Percentiles rank a stretch among this genome's conserved stretches.
phyloP scores from a whole-genome alignment of 30 jellyfish, hydroid and myxozoan genomes.

The Rhopilema esculentum region DNA sequence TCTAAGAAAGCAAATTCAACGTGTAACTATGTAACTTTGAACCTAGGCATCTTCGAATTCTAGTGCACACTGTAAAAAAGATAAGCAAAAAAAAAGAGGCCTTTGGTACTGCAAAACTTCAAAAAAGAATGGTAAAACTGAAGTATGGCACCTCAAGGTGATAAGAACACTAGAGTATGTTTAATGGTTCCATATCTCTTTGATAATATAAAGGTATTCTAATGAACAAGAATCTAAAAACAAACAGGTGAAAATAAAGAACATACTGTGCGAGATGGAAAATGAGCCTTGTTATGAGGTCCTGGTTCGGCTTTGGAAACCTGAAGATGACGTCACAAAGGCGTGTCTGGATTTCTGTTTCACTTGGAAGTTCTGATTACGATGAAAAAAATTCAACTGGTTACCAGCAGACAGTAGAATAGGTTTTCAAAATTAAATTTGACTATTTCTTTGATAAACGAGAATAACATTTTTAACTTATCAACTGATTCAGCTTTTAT shows the following conservation, averaged over 20 bases:
- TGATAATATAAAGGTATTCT: too few relatives aligned
- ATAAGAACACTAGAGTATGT: too few relatives aligned
- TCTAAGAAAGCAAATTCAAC: slow-evolving; percentile 45
- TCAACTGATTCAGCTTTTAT: too few relatives aligned
- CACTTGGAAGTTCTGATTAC: slow-evolving; percentile 71
- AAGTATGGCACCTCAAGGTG: background rate
- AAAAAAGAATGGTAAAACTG: background rate
- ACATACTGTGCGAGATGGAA: slow-evolving; percentile 89
- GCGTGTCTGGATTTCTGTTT: slow-evolving; percentile 78
- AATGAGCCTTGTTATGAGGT: slow-evolving; percentile 69
- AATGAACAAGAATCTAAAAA: too few relatives aligned
- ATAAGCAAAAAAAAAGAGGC: background rate
- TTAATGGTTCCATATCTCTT: too few relatives aligned
- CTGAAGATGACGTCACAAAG: slow-evolving; percentile 80
- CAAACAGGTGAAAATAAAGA: too few relatives aligned
- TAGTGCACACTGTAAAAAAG: background rate
- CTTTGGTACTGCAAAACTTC: too few relatives aligned
- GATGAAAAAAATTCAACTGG: background rate
- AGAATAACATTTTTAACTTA: too few relatives aligned
- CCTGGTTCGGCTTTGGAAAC: slow-evolving; percentile 85
- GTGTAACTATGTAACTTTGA: too few relatives aligned
- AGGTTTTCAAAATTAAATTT: too few relatives aligned
- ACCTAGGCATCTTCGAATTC: background rate
- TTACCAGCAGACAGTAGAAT: too few relatives aligned
- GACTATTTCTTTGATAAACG: too few relatives aligned